Base-by-base conservation (phyloP, 1,140 invertebrate species). In the Drosophila pachea region DNA sequence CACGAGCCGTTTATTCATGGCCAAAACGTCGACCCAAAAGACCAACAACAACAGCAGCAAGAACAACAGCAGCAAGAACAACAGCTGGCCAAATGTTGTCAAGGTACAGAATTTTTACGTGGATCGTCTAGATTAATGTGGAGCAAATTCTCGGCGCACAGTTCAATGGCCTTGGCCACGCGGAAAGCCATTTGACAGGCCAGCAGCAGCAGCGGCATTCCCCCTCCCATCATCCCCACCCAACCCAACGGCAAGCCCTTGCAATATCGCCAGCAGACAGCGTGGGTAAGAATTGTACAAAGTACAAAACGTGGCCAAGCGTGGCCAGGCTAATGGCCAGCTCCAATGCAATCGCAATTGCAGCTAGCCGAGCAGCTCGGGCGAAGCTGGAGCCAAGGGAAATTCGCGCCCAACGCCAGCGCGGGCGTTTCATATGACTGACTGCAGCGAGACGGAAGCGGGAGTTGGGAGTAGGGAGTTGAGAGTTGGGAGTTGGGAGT, bases 131-230 rank as follows among this genome's bases (percentile, higher is more conserved):
- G 65, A 82, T 73, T 76, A 76, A 76, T 68, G 66, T 76, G 54
- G 73, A 76, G 73, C 60, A 73, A 32, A 29, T 48, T 38, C 3
- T n/a, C 7, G 14, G 31, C 4, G 43, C 9, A 7, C 54, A 74
- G 78, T 76, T 82, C 81, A 83, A 74, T 82, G 78, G 78, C 78
- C 78, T 82, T 82, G 76, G 73, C 72, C 47, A 22, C n/a, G 49
- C 42, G 35, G 31, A 11, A 12, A 65, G 55, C 62, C 71, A 56
- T 56, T 55, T 68, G 59, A 63, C 52, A 66, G 40, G 56, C 42
- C 12, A 35, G 3, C 49, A 14, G 32, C 43, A n/a, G n/a, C n/a
- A n/a, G n/a, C 31, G 42, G 36, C 11, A n/a, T 11, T 22, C 22
- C 22, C 22, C 22, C 22, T 22, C 22, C 1, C 22, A 22, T 22